Conservation (phyloP, 1,140 invertebrate genomes). For the Polypedilum vanderplanki region DNA sequence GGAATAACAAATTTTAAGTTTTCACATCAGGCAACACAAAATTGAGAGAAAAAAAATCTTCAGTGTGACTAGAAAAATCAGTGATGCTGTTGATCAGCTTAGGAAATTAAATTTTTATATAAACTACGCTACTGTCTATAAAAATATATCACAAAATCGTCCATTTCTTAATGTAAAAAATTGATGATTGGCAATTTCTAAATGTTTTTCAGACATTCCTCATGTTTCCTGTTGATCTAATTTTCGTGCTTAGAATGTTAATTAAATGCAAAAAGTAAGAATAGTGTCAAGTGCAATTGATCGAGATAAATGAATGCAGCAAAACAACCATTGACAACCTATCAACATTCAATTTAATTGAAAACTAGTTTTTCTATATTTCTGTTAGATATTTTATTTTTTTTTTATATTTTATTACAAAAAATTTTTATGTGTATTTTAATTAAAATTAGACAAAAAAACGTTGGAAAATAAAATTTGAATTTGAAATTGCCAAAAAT, state of each 20-base stretch:
- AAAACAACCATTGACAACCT: not conserved
- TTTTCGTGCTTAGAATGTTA: not conserved
- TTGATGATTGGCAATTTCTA: slow-evolving; percentile 3
- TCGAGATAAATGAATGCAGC: not conserved
- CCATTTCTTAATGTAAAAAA: not conserved
- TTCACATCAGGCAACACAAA: no score
- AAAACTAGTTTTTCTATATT: not conserved
- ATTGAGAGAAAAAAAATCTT: no score
- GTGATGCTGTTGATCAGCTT: no score
- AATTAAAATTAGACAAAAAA: no score
- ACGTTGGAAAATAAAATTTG: no score
- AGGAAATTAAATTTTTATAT: no score
- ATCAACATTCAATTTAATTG: not conserved
- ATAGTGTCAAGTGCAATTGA: slow-evolving; percentile 1
- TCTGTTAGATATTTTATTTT: not conserved
- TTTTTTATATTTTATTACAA: not conserved
- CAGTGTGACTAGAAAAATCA: no score
- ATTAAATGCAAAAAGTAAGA: not conserved
- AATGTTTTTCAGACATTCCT: not conserved
- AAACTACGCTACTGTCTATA: no score
- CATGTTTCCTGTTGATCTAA: not conserved
- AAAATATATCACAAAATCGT: no score
- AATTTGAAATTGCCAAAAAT: no score
- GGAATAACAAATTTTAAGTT: no score
- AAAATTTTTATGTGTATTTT: no score